Conservation (phyloP, 2,113 vertebrate genomes). For the Chaenogobius annularis region DNA sequence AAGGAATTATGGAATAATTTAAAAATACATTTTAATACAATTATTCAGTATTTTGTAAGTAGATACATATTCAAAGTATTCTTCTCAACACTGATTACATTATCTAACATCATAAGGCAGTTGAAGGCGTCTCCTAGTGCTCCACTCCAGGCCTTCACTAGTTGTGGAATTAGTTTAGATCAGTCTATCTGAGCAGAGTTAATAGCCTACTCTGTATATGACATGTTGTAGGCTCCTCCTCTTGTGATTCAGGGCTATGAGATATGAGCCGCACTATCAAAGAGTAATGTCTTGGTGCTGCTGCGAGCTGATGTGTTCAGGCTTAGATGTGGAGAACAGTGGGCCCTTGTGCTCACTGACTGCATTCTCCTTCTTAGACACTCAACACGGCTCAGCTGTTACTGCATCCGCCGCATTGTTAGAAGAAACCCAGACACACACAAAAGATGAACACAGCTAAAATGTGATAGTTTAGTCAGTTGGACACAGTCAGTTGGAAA, state of each 20-base stretch:
- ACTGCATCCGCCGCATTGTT: constrained; percentile 32
- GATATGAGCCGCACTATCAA: background rate
- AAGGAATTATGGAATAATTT: no score
- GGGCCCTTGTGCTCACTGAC: constrained; percentile 49
- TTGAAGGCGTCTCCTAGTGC: no score
- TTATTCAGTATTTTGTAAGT: no score
- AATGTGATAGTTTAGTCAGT: background rate
- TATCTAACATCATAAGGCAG: no score
- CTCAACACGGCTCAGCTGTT: constrained; percentile 73
- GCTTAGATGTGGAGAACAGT: constrained; percentile 46
- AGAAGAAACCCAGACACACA: background rate
- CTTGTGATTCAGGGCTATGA: background rate
- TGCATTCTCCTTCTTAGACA: constrained; percentile 63
- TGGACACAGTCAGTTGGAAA: background rate
- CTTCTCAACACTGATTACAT: no score
- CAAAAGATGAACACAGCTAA: background rate
- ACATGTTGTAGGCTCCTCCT: background rate
- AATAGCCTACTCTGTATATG: no score
- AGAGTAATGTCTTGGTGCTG: background rate
- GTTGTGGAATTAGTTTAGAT: no score
- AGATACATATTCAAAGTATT: no score
- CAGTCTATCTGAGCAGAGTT: no score
- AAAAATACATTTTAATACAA: no score
- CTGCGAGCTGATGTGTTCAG: constrained; percentile 11
- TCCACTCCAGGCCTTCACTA: no score